Evolutionary conservation across 2,797 vertebrate species (phyloP).

Genomic region (Ficedula albicollis): DNA sequence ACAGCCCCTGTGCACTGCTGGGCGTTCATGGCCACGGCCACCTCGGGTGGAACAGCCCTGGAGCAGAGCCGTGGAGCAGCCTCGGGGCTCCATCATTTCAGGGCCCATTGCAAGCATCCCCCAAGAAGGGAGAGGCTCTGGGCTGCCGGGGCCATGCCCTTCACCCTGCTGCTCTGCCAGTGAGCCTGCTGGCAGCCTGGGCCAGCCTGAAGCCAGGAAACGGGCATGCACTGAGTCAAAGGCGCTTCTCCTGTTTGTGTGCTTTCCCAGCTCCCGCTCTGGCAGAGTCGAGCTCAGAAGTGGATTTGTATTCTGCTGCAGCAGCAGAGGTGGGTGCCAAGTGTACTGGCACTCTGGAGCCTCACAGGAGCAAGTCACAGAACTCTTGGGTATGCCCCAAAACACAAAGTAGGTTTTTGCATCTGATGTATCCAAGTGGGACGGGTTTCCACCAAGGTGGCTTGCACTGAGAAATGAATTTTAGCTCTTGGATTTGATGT

Average conservation of each 20-base stretch:
- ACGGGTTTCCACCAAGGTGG: not conserved
- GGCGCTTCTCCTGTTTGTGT: not conserved
- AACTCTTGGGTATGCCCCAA: not conserved
- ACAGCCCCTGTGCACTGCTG: not conserved
- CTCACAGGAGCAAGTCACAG: not conserved
- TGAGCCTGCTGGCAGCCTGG: not conserved
- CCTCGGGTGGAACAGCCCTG: not conserved
- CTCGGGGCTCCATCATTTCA: not conserved
- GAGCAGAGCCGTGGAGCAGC: not conserved
- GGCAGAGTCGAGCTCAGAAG: not conserved
- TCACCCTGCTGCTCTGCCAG: rapidly evolving
- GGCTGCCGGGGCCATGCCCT: not conserved
- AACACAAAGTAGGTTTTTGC: rapidly evolving
- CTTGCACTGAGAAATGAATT: not conserved
- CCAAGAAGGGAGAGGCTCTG: not conserved
- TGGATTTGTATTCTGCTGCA: not conserved
- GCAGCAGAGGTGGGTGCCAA: not conserved
- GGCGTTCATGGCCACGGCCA: rapidly evolving
- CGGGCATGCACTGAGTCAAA: not conserved
- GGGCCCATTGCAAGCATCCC: not conserved
- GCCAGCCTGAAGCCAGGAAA: not conserved
- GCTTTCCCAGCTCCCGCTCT: not conserved
- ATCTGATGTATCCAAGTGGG: not conserved
- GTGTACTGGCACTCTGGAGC: not conserved
- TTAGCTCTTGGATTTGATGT: not conserved